These are phyloP conservation scores for Drosophila simulans DNA, from an alignment of 1,140 invertebrate genomes.

Conservation along the genomic window DNA sequence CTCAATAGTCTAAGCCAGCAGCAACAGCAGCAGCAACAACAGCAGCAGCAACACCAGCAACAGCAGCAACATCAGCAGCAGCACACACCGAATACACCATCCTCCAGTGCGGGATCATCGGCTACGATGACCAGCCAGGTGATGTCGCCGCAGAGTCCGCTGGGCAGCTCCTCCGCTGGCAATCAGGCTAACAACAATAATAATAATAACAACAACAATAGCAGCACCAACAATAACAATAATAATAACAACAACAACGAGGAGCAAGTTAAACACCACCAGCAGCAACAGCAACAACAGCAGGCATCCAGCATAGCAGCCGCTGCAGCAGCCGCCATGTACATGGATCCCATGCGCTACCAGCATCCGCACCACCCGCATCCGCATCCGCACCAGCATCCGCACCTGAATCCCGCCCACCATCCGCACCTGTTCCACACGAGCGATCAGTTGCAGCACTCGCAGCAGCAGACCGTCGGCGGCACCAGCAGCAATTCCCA, in stretches of 20 bases:
- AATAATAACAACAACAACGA: slow-evolving; percentile 69
- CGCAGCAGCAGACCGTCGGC: slow-evolving; percentile 58
- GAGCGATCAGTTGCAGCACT: slow-evolving; percentile 81
- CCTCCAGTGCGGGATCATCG: slow-evolving; percentile 78
- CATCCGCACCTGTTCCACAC: slow-evolving; percentile 84
- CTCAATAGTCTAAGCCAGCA: slow-evolving; percentile 77
- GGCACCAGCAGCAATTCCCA: slow-evolving; percentile 67
- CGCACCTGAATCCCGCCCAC: slow-evolving; percentile 83
- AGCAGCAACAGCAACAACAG: slow-evolving; percentile 60
- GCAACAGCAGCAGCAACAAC: slow-evolving; percentile 64
- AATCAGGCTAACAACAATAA: slow-evolving; percentile 74
- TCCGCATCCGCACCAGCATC: slow-evolving; percentile 79
- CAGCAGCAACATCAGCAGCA: slow-evolving; percentile 72
- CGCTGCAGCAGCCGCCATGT: slow-evolving; percentile 84
- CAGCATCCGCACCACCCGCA: slow-evolving; percentile 81
- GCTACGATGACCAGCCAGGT: slow-evolving; percentile 83
- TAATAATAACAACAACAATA: slow-evolving; percentile 59
- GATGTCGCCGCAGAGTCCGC: slow-evolving; percentile 79
- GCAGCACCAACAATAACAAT: slow-evolving; percentile 67
- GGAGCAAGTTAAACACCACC: slow-evolving; percentile 61
- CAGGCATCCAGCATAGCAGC: slow-evolving; percentile 81
- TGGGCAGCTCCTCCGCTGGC: slow-evolving; percentile 68
- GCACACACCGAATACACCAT: slow-evolving; percentile 72
- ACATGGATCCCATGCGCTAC: slow-evolving; percentile 84
- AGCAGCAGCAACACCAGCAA: slow-evolving; percentile 68